These are phyloP conservation scores for Dugesia japonica DNA, from an alignment of 2,888 invertebrate genomes.

Conservation along the genomic window DNA sequence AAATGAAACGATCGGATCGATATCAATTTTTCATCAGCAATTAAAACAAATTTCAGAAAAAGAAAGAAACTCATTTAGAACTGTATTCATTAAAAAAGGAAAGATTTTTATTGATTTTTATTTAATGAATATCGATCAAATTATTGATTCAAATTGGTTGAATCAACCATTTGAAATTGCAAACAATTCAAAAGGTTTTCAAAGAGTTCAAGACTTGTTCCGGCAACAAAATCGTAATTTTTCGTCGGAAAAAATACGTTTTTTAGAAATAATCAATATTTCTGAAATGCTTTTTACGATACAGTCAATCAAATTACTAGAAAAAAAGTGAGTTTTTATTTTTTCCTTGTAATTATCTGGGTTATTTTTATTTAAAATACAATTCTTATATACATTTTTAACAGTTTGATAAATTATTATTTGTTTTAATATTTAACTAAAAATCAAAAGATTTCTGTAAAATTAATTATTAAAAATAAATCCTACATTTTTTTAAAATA, in stretches of 20 bases:
- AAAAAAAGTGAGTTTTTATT: not conserved
- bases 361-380: too few relatives aligned
- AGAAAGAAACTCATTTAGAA: not conserved
- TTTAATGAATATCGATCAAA: not conserved
- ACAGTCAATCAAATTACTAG: not conserved
- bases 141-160: conserved; percentile 14
- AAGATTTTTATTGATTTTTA: not conserved
- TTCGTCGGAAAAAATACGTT: not conserved
- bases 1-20: not conserved
- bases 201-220: not conserved
- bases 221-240: not conserved
- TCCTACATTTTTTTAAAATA: too few relatives aligned
- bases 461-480: too few relatives aligned
- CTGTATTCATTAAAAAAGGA: not conserved
- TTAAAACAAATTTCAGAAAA: not conserved
- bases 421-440: too few relatives aligned
- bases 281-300: not conserved
- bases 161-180: not conserved
- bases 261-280: not conserved
- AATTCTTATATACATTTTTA: too few relatives aligned
- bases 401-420: too few relatives aligned
- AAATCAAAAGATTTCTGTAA: too few relatives aligned
- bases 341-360: not conserved
- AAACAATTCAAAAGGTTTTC: not conserved
- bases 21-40: not conserved